Base-by-base conservation (phyloP, 2,888 invertebrate species). In the Oligia strigilis region DNA sequence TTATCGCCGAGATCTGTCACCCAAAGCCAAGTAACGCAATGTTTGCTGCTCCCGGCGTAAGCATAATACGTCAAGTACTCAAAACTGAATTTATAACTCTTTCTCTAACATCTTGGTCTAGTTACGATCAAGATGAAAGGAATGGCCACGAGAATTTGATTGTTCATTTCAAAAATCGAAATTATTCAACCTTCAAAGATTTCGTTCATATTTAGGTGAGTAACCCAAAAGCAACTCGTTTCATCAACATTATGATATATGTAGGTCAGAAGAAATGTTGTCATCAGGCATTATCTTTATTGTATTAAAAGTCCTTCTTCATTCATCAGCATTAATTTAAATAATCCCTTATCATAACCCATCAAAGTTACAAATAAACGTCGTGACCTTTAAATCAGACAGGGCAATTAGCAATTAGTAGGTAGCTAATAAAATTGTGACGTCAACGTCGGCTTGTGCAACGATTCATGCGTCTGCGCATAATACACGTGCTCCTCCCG, bases 331-430 rank as follows among this genome's bases (percentile, higher is more conserved):
- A 66, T n/a, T 11, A 43, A 72, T 77, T 62, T 1, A 67, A 66
- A 77, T 77, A 75, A 73, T 80, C 13, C 43, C 58, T n/a, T 58
- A 62, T 23, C n/a, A 23, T 6, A 71, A 49, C 40, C 8, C 36
- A 17, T 52, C 49, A 46, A 29, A 65, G 46, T 29, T 17, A 79
- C 55, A 55, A 75, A 77, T 60, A 76, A 71, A 83, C 46, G 46
- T 62, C 19, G 13, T n/a, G 77, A 81, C 75, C 89, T 89, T 86
- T 82, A 75, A 87, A 86, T 77, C 58, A 86, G 73, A 36, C 66
- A 64, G 77, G 80, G 70, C 78, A 88, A 86, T 86, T 81, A 84
- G n/a, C 64, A 75, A 82, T 86, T 86, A 86, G 72, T 80, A 67
- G 65, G 80, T 72, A 77, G 58, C 19, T 77, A 74, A 64, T 77